A percentile compares a stretch with the other conserved stretches of the same genome.
phyloP scores from a whole-genome alignment of 2,888 invertebrate genomes.

The Amitus sp. region DNA sequence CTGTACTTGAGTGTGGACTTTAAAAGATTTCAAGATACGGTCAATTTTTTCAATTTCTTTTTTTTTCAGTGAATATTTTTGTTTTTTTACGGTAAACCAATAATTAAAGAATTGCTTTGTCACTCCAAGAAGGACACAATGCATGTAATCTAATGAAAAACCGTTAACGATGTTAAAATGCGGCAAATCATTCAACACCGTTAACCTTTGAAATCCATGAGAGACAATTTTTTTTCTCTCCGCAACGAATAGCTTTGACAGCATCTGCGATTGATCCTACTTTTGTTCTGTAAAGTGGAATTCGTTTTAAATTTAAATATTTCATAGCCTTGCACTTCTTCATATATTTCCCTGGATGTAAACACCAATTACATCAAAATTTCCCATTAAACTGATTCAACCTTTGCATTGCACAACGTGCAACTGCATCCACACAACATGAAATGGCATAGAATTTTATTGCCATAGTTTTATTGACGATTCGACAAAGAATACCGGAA shows the following conservation, averaged over 20 bases:
- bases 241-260: neutral
- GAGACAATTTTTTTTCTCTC: neutral
- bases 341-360: conserved; percentile 16
- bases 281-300: neutral
- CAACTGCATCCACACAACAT: conserved; percentile 26
- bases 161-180: conserved; percentile 35
- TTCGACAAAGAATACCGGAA: conserved; percentile 14
- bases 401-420: conserved; percentile 14
- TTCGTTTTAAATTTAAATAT: neutral
- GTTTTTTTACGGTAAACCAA: neutral
- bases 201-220: no score
- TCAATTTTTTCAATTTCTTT: neutral
- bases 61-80: neutral
- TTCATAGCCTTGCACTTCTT: neutral
- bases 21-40: neutral
- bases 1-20: neutral
- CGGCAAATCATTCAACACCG: conserved; percentile 5
- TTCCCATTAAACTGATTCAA: conserved; percentile 20
- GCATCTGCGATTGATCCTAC: no score
- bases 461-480: neutral
- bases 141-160: conserved; percentile 37
- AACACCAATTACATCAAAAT: conserved; percentile 28
- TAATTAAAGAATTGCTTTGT: conserved; percentile 16
- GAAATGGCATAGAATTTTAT: conserved; percentile 20
- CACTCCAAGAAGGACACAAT: conserved; percentile 25